Percentiles rank a stretch among this genome's conserved stretches.
These are phyloP conservation scores for Dicyrtomina minuta DNA, from an alignment of 2,888 invertebrate species.

Conservation along the genomic window DNA sequence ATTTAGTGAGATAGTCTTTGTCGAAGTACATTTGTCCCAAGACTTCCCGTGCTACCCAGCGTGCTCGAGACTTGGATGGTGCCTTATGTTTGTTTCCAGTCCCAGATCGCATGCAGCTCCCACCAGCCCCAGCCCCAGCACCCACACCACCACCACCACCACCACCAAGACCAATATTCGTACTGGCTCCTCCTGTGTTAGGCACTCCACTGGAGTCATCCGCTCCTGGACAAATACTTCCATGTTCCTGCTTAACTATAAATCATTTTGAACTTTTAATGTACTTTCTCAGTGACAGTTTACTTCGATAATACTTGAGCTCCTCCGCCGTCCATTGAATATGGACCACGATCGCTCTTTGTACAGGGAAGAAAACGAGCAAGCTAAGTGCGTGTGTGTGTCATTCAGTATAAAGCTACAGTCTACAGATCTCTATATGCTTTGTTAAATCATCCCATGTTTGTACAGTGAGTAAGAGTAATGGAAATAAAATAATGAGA, in stretches of 20 bases:
- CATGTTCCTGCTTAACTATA: constrained; percentile 21
- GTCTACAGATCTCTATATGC: too few species aligned
- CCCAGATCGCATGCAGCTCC: neutral
- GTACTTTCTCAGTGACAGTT: neutral
- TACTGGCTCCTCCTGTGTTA: too few species aligned
- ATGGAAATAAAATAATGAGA: constrained; percentile 8
- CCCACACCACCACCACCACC: neutral
- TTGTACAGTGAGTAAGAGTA: constrained; percentile 17
- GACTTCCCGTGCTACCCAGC: constrained; percentile 48
- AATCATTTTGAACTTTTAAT: constrained; percentile 3
- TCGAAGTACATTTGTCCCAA: constrained; percentile 51
- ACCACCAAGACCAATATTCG: constrained; percentile 5
- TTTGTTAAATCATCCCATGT: neutral
- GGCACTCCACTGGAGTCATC: constrained; percentile 10
- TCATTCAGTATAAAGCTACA: too few species aligned
- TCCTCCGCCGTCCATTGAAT: too few species aligned
- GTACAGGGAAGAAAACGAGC: neutral
- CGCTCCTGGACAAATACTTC: constrained; percentile 9
- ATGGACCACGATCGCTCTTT: neutral
- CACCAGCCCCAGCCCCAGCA: neutral
- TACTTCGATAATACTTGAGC: neutral
- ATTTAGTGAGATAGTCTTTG: constrained; percentile 50
- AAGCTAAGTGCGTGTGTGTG: neutral
- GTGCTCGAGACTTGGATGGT: constrained; percentile 28
- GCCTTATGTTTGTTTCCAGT: constrained; percentile 25